A percentile compares a stretch with the other conserved stretches of the same genome.
These are phyloP conservation scores for Burhinus oedicnemus DNA, from an alignment of 2,113 vertebrate genomes.

Conservation along the genomic window DNA sequence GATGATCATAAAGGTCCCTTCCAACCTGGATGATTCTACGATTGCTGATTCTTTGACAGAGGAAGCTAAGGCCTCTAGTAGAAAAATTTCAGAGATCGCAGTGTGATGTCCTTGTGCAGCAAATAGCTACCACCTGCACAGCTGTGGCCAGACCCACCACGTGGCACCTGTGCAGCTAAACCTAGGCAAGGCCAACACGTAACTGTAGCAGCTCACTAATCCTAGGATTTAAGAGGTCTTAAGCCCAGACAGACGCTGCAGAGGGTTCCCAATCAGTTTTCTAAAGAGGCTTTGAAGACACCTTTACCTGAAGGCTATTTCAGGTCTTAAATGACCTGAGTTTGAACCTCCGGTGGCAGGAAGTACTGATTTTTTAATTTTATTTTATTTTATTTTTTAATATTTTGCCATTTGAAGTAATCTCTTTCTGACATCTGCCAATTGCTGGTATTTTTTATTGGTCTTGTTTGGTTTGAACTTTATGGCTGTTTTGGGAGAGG, in stretches of 20 bases:
- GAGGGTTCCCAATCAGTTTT: constrained; percentile 2
- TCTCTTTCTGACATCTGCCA: neutral
- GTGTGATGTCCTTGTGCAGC: neutral
- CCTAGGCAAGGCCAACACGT: neutral
- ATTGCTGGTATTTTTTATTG: neutral
- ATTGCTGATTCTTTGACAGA: neutral
- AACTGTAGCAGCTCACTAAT: neutral
- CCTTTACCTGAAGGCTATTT: constrained; percentile 20
- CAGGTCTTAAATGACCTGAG: neutral
- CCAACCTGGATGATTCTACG: too few species aligned
- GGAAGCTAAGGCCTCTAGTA: neutral
- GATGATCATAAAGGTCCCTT: too few species aligned
- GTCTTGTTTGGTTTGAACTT: neutral
- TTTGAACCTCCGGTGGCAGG: neutral
- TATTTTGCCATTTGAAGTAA: neutral
- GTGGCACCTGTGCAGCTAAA: neutral
- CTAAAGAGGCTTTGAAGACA: constrained; percentile 43
- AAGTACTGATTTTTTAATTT: neutral
- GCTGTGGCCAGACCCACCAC: neutral
- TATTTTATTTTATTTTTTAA: neutral
- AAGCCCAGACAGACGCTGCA: neutral
- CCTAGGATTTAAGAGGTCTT: constrained; percentile 3
- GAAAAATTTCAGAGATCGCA: fast-evolving
- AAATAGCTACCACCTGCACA: neutral
- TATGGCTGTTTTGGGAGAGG: neutral